These are phyloP conservation scores for Drosophila eohydei DNA, from an alignment of 2,888 invertebrate genomes.

Conservation along the genomic window DNA sequence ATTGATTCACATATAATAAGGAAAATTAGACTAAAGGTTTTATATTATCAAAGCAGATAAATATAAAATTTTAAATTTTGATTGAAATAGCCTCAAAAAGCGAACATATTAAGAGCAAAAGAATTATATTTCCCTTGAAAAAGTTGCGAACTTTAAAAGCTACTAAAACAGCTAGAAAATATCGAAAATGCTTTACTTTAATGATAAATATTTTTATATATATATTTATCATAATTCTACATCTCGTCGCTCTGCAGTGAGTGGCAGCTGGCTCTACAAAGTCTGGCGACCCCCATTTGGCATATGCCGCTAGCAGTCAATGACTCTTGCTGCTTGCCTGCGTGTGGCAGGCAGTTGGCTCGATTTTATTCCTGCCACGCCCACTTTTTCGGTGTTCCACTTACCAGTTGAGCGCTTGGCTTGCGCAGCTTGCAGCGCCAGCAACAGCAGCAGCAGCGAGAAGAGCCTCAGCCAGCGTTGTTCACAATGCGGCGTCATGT, in stretches of 20 bases:
- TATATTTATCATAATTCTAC: not conserved
- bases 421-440: constrained; percentile 54
- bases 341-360: constrained; percentile 14
- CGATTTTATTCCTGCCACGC: constrained; percentile 12
- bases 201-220: too few relatives aligned
- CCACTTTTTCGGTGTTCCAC: constrained; percentile 34
- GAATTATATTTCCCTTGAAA: too few relatives aligned
- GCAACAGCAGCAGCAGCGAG: constrained; percentile 50
- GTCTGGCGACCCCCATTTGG: too few relatives aligned
- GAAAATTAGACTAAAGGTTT: too few relatives aligned
- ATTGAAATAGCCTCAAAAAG: too few relatives aligned
- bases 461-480: constrained; percentile 79
- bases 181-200: too few relatives aligned
- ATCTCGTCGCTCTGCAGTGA: not conserved
- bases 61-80: too few relatives aligned
- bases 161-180: too few relatives aligned
- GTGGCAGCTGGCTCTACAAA: not conserved
- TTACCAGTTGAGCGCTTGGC: constrained; percentile 74
- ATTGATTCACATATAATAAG: too few relatives aligned
- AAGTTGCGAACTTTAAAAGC: too few relatives aligned
- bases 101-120: too few relatives aligned
- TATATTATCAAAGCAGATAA: too few relatives aligned
- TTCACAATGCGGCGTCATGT: constrained; percentile 81
- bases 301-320: constrained; percentile 1
- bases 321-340: constrained; percentile 10